phyloP scores from a whole-genome alignment of 2,797 vertebrate species.

The Sebastes cheni region DNA sequence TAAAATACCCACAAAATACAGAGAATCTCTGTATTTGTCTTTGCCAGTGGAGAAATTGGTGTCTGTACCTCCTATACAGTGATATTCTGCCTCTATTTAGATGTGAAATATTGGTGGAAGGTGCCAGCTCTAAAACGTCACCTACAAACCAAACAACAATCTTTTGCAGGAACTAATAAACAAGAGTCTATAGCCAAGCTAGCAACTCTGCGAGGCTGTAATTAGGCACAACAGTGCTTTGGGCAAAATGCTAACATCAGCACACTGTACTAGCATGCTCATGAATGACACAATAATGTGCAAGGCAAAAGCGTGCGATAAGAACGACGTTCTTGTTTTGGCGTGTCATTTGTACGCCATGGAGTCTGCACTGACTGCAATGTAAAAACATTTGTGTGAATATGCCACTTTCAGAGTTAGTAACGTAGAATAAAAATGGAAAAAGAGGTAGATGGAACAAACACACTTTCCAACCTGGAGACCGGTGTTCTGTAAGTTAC shows the following conservation, averaged over 20 bases:
- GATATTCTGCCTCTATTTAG: background rate
- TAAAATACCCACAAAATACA: background rate
- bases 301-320: too few relatives aligned
- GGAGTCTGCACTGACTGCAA: too few relatives aligned
- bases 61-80: background rate
- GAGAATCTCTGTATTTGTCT: too few relatives aligned
- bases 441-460: too few relatives aligned
- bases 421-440: too few relatives aligned
- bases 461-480: too few relatives aligned
- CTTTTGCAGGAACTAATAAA: background rate
- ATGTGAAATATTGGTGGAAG: background rate
- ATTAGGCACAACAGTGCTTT: background rate
- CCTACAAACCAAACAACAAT: background rate
- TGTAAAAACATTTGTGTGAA: too few relatives aligned
- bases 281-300: background rate
- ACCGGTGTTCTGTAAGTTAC: too few relatives aligned
- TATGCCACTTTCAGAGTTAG: too few relatives aligned
- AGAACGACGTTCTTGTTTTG: too few relatives aligned
- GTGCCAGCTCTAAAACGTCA: background rate
- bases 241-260: background rate
- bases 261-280: background rate
- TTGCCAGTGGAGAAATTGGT: background rate
- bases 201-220: background rate
- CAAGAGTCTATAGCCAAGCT: background rate
- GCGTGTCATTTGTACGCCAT: too few relatives aligned